Conservation (phyloP, 2,113 vertebrate genomes). For the Percopsis transmontana region DNA sequence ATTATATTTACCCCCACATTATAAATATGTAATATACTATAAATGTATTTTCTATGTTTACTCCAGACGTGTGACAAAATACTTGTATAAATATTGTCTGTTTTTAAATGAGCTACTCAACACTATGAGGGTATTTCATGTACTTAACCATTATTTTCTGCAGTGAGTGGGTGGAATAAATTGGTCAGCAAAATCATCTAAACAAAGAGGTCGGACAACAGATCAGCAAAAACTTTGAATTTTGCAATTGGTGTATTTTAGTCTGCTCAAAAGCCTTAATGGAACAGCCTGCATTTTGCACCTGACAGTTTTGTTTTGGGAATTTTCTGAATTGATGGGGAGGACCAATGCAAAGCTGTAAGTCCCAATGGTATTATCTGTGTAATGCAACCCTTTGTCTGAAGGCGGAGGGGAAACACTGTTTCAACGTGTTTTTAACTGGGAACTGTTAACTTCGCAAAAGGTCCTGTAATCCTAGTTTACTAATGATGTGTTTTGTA, state of each 20-base stretch:
- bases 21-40: slow-evolving; percentile 71
- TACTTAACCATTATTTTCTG: slow-evolving; percentile 4
- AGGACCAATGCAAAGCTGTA: neutral
- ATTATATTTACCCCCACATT: slow-evolving; percentile 44
- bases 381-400: neutral
- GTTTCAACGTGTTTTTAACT: too few species aligned
- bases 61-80: slow-evolving; percentile 5
- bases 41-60: slow-evolving; percentile 49
- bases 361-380: neutral
- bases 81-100: slow-evolving; percentile 23
- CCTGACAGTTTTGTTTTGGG: neutral
- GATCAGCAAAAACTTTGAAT: slow-evolving; percentile 6
- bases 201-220: neutral
- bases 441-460: too few species aligned
- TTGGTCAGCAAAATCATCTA: neutral
- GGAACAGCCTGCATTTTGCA: neutral
- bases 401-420: too few species aligned
- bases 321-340: neutral
- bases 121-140: slow-evolving; percentile 8
- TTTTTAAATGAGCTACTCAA: slow-evolving; percentile 14
- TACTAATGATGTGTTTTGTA: too few species aligned
- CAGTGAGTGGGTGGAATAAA: slow-evolving; percentile 3
- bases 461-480: too few species aligned
- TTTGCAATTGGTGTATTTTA: neutral
- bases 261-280: too few species aligned